phyloP scores from a whole-genome alignment of 2,797 vertebrate species.

The Ctenopoma multispine region DNA sequence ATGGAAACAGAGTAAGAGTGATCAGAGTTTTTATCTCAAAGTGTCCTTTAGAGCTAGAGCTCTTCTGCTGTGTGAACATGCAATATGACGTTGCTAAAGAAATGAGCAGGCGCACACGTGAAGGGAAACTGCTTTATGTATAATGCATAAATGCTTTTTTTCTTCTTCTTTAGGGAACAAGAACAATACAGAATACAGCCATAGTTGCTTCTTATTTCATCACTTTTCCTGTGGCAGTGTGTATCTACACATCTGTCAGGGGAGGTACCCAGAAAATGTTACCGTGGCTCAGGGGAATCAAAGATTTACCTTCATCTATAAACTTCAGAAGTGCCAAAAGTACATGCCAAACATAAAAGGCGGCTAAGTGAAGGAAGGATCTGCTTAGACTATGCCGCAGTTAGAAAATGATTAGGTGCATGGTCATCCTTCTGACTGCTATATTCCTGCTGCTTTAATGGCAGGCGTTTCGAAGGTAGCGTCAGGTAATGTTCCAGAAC shows the following conservation, averaged over 20 bases:
- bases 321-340: conserved; percentile 13
- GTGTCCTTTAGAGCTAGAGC: conserved; percentile 27
- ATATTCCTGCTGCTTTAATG: neutral
- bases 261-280: conserved; percentile 30
- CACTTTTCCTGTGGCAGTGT: conserved; percentile 55
- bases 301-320: conserved; percentile 36
- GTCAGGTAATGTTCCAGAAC: conserved; percentile 29
- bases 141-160: conserved; percentile 47
- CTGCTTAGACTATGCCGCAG: neutral
- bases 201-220: conserved; percentile 73
- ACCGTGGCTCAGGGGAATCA: conserved; percentile 10
- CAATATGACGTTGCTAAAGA: conserved; percentile 39
- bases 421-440: neutral
- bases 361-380: neutral
- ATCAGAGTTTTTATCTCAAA: conserved; percentile 20
- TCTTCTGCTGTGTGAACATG: conserved; percentile 32
- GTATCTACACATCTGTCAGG: conserved; percentile 48
- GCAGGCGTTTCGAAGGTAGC: conserved; percentile 22
- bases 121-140: conserved; percentile 32
- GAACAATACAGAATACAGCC: conserved; percentile 48
- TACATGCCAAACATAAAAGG: neutral
- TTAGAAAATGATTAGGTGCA: neutral
- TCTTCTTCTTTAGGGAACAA: conserved; percentile 44
- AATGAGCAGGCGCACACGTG: conserved; percentile 36
- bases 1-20: conserved; percentile 53